Percentiles rank a stretch among this genome's conserved stretches.
Evolutionary conservation across 2,113 vertebrate species (phyloP).

Genomic region (Leptobrachium ailaonicum): DNA sequence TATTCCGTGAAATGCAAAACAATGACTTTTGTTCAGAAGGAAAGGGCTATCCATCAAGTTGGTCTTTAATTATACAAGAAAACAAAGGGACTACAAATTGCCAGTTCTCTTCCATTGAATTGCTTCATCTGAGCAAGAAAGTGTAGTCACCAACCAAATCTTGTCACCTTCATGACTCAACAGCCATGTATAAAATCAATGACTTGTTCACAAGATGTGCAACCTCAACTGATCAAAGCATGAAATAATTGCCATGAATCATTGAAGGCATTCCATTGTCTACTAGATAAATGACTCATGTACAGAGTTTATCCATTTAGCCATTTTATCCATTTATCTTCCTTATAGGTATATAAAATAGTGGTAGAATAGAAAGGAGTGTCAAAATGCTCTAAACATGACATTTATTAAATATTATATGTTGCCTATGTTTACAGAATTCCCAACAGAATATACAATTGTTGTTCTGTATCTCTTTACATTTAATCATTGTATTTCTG

Average conservation of each 20-base stretch:
- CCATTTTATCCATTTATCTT: neutral
- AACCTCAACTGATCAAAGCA: conserved; percentile 31
- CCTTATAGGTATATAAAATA: no score
- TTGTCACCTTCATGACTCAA: conserved; percentile 25
- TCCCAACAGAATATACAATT: no score
- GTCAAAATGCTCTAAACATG: no score
- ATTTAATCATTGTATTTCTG: no score
- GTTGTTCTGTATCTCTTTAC: no score
- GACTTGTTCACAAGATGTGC: conserved; percentile 22
- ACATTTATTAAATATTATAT: no score
- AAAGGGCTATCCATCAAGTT: conserved; percentile 8
- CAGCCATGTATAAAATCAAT: conserved; percentile 5
- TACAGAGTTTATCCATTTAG: neutral
- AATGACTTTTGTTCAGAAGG: conserved; percentile 19
- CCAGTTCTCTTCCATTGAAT: neutral
- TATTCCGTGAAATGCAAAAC: conserved; percentile 4
- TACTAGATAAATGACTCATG: conserved; percentile 8
- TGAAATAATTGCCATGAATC: neutral
- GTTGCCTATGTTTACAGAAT: no score
- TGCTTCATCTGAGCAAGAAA: conserved; percentile 11
- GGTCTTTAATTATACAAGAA: conserved; percentile 32
- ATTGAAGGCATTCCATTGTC: conserved; percentile 7
- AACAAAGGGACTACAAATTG: conserved; percentile 30
- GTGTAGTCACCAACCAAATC: conserved; percentile 14
- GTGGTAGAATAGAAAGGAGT: no score